phyloP scores from a whole-genome alignment of 2,888 invertebrate species.

The Melieria crassipennis region DNA sequence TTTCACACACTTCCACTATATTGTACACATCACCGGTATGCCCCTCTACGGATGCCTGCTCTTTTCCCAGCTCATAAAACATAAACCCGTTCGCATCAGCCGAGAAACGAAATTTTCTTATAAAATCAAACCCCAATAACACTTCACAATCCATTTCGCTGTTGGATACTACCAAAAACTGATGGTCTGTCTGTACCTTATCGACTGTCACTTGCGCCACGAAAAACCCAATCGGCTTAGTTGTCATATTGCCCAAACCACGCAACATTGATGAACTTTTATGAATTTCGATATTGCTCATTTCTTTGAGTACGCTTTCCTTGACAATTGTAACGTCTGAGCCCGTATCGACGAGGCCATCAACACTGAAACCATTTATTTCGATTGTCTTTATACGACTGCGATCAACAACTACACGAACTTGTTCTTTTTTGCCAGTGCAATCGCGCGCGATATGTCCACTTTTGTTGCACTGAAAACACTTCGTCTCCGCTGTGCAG shows the following conservation, averaged over 20 bases:
- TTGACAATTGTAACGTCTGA: slow-evolving; percentile 19
- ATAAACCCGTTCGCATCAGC: slow-evolving; percentile 1
- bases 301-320: neutral
- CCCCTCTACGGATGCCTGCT: neutral
- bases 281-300: neutral
- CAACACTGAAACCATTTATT: neutral
- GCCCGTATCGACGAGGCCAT: slow-evolving; percentile 22
- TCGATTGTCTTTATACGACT: neutral
- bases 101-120: neutral
- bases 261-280: too few relatives aligned
- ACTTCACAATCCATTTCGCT: too few relatives aligned
- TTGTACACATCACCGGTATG: slow-evolving; percentile 8
- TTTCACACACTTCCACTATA: slow-evolving; percentile 4
- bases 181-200: slow-evolving; percentile 1
- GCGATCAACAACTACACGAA: too few relatives aligned
- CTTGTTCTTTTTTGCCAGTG: too few relatives aligned
- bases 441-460: too few relatives aligned
- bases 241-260: too few relatives aligned
- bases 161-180: slow-evolving; percentile 23
- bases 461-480: too few relatives aligned
- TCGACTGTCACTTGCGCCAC: neutral
- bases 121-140: too few relatives aligned
- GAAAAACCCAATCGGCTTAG: too few relatives aligned
- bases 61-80: neutral
- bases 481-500: too few relatives aligned